Conservation (phyloP, 2,797 vertebrate genomes). For the Stomatorhinus walkeri region DNA sequence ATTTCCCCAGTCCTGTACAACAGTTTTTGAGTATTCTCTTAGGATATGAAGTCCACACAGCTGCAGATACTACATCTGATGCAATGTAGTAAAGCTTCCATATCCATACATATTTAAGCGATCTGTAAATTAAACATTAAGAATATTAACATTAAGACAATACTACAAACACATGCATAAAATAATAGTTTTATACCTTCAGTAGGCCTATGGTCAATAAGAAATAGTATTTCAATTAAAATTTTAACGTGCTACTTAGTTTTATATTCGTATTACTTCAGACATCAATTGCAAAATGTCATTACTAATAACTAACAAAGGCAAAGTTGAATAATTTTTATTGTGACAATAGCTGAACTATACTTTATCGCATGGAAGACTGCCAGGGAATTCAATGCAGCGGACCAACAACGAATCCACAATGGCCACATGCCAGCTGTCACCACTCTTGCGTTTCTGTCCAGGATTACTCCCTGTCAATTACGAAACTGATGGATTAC, state of each 20-base stretch:
- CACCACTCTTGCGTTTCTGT: constrained; percentile 43
- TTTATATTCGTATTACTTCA: not conserved
- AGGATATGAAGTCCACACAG: not conserved
- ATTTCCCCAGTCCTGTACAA: not conserved
- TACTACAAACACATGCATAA: not conserved
- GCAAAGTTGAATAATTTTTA: constrained; percentile 32
- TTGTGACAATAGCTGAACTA: constrained; percentile 39
- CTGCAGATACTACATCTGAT: not conserved
- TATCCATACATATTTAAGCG: not conserved
- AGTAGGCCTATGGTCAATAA: not conserved
- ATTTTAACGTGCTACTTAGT: not conserved
- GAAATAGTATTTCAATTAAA: not conserved
- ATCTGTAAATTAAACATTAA: not conserved
- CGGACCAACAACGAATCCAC: constrained; percentile 51
- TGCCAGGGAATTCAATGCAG: constrained; percentile 54
- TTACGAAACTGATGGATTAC: constrained; percentile 21
- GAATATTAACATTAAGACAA: not conserved
- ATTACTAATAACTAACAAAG: constrained; percentile 12
- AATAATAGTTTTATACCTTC: not conserved
- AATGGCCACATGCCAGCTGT: constrained; percentile 35
- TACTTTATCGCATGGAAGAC: constrained; percentile 47
- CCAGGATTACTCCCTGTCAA: constrained; percentile 28
- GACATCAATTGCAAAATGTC: not conserved
- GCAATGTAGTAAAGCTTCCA: not conserved
- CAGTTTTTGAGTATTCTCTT: not conserved